These are phyloP conservation scores for Mandrillus leucophaeus DNA, from an alignment of 2,113 vertebrate species.

Conservation along the genomic window DNA sequence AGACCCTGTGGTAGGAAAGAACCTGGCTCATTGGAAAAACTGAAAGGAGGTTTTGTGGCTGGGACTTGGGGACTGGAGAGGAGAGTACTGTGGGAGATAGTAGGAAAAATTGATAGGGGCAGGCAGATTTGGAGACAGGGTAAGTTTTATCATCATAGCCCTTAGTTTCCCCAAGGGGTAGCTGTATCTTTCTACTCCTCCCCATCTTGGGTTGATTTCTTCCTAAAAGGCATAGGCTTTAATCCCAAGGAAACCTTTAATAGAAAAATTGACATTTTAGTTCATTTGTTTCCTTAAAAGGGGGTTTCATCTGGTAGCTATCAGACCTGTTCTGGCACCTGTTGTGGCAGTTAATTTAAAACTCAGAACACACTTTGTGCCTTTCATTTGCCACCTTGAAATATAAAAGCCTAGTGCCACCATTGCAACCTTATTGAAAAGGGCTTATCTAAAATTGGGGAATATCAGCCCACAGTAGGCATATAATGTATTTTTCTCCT, in stretches of 20 bases:
- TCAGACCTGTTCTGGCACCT: background rate
- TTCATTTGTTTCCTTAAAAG: background rate
- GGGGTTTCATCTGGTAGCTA: background rate
- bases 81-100: background rate
- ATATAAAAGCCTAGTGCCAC: background rate
- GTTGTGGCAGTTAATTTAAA: constrained; percentile 29
- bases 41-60: background rate
- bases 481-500: background rate
- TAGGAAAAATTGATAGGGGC: too few species aligned
- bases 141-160: background rate
- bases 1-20: background rate
- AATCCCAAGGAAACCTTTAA: background rate
- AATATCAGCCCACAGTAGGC: background rate
- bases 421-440: background rate
- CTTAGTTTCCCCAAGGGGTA: background rate
- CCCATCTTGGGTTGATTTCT: background rate
- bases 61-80: too few species aligned
- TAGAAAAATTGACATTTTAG: background rate
- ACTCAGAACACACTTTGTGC: background rate
- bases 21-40: background rate
- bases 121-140: background rate
- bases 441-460: constrained; percentile 29
- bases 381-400: background rate
- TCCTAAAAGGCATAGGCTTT: background rate
- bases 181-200: background rate